Percentiles rank a stretch among this genome's conserved stretches.
These are phyloP conservation scores for Characodon lateralis DNA, from an alignment of 2,797 vertebrate species.

Conservation along the genomic window DNA sequence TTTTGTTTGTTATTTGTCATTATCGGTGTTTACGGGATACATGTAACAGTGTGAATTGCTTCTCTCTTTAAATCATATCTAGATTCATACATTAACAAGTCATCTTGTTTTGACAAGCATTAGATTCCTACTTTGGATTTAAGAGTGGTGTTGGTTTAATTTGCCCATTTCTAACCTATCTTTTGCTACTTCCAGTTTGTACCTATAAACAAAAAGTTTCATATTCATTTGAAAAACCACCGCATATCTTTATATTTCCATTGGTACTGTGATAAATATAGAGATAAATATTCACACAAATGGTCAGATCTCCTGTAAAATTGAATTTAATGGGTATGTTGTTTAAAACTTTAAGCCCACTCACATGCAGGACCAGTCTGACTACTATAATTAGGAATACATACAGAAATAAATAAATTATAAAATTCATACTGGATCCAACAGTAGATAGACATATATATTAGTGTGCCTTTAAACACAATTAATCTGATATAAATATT, in stretches of 20 bases:
- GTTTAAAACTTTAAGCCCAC: background rate
- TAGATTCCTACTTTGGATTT: background rate
- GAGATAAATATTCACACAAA: background rate
- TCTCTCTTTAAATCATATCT: background rate
- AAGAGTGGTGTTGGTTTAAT: background rate
- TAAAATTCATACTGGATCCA: too few species aligned
- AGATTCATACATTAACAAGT: background rate
- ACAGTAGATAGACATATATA: too few species aligned
- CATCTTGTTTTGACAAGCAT: background rate
- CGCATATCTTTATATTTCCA: background rate
- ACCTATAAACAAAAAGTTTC: background rate
- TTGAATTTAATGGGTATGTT: background rate
- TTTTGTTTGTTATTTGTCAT: background rate
- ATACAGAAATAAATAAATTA: too few species aligned
- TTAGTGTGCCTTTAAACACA: too few species aligned
- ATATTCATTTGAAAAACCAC: background rate
- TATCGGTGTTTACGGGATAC: background rate
- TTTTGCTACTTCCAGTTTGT: background rate
- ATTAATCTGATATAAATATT: too few species aligned
- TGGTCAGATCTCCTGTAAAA: background rate
- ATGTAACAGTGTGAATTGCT: background rate
- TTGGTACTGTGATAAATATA: background rate
- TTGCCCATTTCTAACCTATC: background rate
- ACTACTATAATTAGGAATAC: too few species aligned
- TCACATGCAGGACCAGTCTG: too few species aligned